phyloP scores from a whole-genome alignment of 53 echinoderm and acorn worm species.

The Hippasteria phrygiana region DNA sequence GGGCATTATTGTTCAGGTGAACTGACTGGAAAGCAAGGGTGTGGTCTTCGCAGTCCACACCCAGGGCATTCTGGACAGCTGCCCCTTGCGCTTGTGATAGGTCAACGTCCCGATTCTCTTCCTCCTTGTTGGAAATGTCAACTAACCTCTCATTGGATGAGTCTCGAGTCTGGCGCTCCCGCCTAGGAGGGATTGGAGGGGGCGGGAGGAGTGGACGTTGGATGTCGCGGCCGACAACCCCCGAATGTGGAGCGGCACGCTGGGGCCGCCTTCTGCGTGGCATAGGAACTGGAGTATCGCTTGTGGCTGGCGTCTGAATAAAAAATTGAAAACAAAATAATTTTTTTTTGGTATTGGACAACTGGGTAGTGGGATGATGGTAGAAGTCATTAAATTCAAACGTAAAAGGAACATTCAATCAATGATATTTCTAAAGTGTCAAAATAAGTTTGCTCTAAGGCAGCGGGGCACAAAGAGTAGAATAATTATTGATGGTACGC shows the following conservation, averaged over 20 bases:
- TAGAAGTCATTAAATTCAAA: too few species aligned
- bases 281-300: conserved; percentile 35
- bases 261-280: conserved; percentile 21
- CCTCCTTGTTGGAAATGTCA: conserved; percentile 20
- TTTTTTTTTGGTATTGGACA: too few species aligned
- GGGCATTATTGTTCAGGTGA: conserved; percentile 46
- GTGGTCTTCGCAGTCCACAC: conserved; percentile 51
- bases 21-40: conserved; percentile 41
- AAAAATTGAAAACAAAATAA: neutral
- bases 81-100: neutral
- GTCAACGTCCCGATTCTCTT: neutral
- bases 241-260: neutral
- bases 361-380: too few species aligned
- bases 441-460: too few species aligned
- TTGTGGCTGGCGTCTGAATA: neutral
- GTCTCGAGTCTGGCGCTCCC: conserved; percentile 4
- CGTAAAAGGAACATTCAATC: too few species aligned
- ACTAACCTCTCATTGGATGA: neutral
- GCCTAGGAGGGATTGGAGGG: conserved; percentile 47
- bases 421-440: too few species aligned
- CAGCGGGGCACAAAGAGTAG: too few species aligned
- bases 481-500: too few species aligned
- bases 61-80: conserved; percentile 32
- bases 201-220: conserved; percentile 45
- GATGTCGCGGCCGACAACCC: neutral